phyloP scores from a whole-genome alignment of 1,140 invertebrate genomes.

The Dufourea novaeangliae region DNA sequence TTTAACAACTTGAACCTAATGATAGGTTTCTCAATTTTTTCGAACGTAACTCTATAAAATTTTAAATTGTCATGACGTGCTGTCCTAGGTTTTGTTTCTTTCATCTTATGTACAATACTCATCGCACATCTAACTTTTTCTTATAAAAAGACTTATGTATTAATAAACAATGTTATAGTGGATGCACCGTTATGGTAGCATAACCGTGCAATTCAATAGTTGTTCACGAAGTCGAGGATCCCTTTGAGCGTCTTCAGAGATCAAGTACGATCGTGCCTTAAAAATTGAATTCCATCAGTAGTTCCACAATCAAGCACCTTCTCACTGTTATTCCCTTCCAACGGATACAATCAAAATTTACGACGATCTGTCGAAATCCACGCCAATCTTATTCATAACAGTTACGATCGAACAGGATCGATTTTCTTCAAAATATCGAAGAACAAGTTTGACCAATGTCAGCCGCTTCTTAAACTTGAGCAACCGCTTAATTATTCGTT shows the following conservation, averaged over 20 bases:
- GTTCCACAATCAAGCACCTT: constrained; percentile 11
- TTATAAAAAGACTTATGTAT: constrained; percentile 46
- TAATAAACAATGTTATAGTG: constrained; percentile 34
- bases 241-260: not conserved
- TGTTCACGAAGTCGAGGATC: constrained; percentile 14
- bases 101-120: constrained; percentile 39
- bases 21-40: not conserved
- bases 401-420: not conserved
- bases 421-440: not conserved
- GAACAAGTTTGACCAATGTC: not conserved
- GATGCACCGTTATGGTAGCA: constrained; percentile 10
- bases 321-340: constrained; percentile 24
- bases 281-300: constrained; percentile 15
- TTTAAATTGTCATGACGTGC: constrained; percentile 20
- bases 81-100: too few relatives aligned
- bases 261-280: constrained; percentile 3
- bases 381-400: constrained; percentile 4
- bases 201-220: constrained; percentile 30
- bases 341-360: not conserved
- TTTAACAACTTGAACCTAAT: constrained; percentile 1
- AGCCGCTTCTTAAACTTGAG: not conserved
- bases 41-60: constrained; percentile 33
- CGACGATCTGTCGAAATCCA: not conserved
- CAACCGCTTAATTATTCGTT: not conserved
- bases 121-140: constrained; percentile 4